A percentile compares a stretch with the other conserved stretches of the same genome.
phyloP scores from a whole-genome alignment of 2,888 invertebrate species.

The Panzeria rudis region DNA sequence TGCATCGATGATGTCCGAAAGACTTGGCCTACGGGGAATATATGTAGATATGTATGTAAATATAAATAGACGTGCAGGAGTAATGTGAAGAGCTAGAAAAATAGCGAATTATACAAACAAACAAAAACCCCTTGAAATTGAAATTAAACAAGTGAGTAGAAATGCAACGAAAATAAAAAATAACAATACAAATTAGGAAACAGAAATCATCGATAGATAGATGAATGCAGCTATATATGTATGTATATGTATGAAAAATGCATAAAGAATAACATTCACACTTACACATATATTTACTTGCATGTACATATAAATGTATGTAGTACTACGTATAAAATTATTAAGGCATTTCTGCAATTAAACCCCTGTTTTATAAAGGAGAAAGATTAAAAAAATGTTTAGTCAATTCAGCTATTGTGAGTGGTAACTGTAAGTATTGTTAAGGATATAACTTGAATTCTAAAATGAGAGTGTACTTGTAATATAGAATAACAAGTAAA shows the following conservation, averaged over 20 bases:
- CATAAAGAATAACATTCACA: neutral
- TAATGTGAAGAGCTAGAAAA: slow-evolving; percentile 20
- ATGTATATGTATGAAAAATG: neutral
- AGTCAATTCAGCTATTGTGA: neutral
- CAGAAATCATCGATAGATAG: slow-evolving; percentile 29
- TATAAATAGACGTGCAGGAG: neutral
- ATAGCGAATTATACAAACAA: slow-evolving; percentile 38
- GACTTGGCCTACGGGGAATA: too few relatives aligned
- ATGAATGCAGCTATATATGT: neutral
- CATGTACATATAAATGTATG: neutral
- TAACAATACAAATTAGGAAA: neutral
- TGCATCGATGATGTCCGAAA: too few relatives aligned
- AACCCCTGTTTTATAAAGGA: neutral
- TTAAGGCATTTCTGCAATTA: neutral
- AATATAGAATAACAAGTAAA: neutral
- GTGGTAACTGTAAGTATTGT: neutral
- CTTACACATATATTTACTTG: neutral
- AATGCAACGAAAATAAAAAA: slow-evolving; percentile 13
- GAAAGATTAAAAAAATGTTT: neutral
- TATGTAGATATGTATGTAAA: neutral
- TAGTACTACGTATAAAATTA: neutral
- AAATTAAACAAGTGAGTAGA: slow-evolving; percentile 53
- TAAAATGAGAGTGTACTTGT: slow-evolving; percentile 3
- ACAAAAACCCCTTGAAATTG: slow-evolving; percentile 43
- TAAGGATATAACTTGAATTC: slow-evolving; percentile 32